A percentile compares a stretch with the other conserved stretches of the same genome.
phyloP scores from a whole-genome alignment of 1,140 invertebrate genomes.

The Pogonomyrmex californicus region DNA sequence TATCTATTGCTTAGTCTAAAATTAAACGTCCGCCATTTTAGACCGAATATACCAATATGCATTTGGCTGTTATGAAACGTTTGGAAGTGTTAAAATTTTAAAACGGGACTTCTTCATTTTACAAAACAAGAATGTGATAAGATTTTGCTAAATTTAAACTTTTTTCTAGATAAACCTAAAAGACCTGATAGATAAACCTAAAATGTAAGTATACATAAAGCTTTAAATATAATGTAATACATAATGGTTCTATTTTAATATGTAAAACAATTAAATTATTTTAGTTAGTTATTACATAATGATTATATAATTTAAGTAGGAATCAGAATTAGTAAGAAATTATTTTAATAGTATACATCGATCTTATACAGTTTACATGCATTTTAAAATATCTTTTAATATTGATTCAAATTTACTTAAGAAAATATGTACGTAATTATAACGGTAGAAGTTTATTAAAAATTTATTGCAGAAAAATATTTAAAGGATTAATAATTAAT shows the following conservation, averaged over 20 bases:
- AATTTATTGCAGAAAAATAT: neutral
- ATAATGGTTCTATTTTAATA: too few species aligned
- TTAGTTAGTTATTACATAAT: neutral
- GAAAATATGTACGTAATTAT: neutral
- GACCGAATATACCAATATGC: neutral
- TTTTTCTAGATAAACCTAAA: neutral
- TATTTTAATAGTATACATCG: neutral
- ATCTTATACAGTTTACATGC: neutral
- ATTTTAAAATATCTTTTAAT: neutral
- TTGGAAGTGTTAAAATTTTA: neutral
- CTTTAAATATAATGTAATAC: neutral
- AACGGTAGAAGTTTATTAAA: neutral
- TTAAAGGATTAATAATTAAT: neutral
- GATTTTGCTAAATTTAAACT: constrained; percentile 3
- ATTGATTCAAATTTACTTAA: neutral
- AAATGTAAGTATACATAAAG: neutral
- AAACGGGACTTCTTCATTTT: neutral
- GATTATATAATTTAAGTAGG: neutral
- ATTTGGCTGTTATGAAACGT: neutral
- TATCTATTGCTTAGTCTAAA: constrained; percentile 47
- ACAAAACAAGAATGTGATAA: neutral
- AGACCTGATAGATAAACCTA: neutral
- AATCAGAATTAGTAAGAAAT: neutral
- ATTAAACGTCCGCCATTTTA: constrained; percentile 45
- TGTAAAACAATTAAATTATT: neutral